These are phyloP conservation scores for Mythimna impura DNA, from an alignment of 2,888 invertebrate genomes.

Conservation along the genomic window DNA sequence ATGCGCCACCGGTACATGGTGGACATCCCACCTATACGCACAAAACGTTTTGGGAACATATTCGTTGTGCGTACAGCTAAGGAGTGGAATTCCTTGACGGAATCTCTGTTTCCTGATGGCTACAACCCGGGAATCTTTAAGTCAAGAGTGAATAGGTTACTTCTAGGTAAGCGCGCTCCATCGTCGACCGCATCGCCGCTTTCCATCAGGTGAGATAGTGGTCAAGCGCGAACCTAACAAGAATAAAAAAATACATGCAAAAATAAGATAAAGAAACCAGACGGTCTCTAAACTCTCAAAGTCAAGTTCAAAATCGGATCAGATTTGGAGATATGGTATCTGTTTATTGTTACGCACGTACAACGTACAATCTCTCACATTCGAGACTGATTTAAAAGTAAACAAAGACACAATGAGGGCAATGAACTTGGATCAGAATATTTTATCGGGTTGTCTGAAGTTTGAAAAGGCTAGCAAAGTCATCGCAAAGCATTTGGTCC, in stretches of 20 bases:
- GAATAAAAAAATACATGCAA: neutral
- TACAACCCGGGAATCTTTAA: too few species aligned
- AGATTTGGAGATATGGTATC: conserved; percentile 40
- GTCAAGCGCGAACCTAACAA: too few species aligned
- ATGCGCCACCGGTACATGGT: too few species aligned
- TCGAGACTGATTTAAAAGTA: conserved; percentile 1
- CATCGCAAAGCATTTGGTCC: neutral
- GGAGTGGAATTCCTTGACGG: too few species aligned
- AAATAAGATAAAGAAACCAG: conserved; percentile 18
- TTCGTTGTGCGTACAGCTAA: too few species aligned
- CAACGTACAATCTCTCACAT: conserved; percentile 23
- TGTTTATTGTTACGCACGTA: conserved; percentile 4
- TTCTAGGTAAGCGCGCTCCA: too few species aligned
- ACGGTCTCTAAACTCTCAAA: conserved; percentile 20
- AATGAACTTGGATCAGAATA: conserved; percentile 7
- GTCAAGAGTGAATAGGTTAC: too few species aligned
- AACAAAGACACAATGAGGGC: conserved; percentile 18
- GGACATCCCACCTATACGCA: too few species aligned
- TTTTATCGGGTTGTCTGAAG: neutral
- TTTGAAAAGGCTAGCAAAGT: neutral
- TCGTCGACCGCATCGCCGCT: too few species aligned
- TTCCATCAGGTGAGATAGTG: too few species aligned
- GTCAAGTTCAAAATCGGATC: conserved; percentile 37
- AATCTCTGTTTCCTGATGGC: too few species aligned
- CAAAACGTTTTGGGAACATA: too few species aligned